A percentile compares a stretch with the other conserved stretches of the same genome.
Conservation (phyloP, 2,888 invertebrate genomes). For the Lucinisca nassula region DNA sequence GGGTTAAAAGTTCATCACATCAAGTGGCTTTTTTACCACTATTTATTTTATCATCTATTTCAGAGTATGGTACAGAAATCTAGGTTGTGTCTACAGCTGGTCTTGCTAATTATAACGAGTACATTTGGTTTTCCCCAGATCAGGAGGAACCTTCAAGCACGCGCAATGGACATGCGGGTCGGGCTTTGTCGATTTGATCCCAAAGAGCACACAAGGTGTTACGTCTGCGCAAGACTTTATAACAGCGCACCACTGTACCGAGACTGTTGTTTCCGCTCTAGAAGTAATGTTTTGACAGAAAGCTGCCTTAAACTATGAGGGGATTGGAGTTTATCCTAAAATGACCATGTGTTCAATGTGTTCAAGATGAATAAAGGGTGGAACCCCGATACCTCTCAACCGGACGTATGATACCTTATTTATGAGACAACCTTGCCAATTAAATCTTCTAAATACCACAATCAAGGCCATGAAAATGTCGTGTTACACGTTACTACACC, state of each 20-base stretch:
- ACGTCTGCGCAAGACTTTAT: conserved; percentile 63
- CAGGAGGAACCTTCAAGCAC: background rate
- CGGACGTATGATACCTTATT: too few species aligned
- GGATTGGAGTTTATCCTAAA: too few species aligned
- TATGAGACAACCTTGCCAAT: too few species aligned
- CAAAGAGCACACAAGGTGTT: conserved; percentile 53
- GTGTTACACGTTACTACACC: too few species aligned
- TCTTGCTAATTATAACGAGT: background rate
- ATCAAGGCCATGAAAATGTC: too few species aligned
- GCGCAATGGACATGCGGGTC: conserved; percentile 55
- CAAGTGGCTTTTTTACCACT: too few species aligned
- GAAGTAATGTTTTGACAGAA: background rate
- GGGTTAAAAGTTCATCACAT: too few species aligned
- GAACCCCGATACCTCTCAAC: too few species aligned
- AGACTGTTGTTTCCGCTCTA: conserved; percentile 45
- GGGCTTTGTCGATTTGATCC: conserved; percentile 52
- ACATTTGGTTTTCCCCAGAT: background rate
- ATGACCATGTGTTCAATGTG: too few species aligned
- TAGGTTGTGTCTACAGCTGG: background rate
- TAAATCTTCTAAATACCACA: too few species aligned
- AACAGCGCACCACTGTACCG: conserved; percentile 48
- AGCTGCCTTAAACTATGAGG: background rate
- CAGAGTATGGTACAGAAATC: conserved; percentile 2
- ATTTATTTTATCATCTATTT: background rate
- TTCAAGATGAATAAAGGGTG: too few species aligned